Base-by-base conservation (phyloP, 2,888 invertebrate species). In the Toxonevra muliebris region DNA sequence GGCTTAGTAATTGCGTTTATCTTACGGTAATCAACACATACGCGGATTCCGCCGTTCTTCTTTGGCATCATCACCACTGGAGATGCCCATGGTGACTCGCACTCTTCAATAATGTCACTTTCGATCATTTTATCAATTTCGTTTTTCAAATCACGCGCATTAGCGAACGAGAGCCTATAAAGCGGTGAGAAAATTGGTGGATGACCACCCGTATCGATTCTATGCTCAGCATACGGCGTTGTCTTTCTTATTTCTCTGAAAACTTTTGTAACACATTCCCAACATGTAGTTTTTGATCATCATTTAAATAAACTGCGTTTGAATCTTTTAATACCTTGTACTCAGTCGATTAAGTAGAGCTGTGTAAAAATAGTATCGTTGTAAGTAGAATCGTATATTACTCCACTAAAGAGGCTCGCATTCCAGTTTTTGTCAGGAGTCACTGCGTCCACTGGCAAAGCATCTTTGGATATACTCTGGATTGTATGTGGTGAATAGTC, bases 1-100 rank as follows among this genome's bases (percentile, higher is more conserved):
- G 41, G 41, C 12, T 58, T 41, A n/a, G 58, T 58, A 12, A 40
- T 58, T 4, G 41, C 41, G n/a, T 58, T 58, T 10, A 58, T n/a
- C 4, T 40, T 40, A 8, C 58, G 80, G 76, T 17, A 54, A n/a
- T 45, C 59, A 8, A 61, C 40, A 7, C 55, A 64, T 11, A 48
- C 57, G 8, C 57, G 55, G n/a, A 55, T 4, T 12, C 57, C 64
- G 20, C 58, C 52, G 30, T 9, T 52, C 19, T 50, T 50, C 30
- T 52, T 61, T 10, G 63, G 55, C 12, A 48, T 45, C 42, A 63
- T 63, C 5, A 63, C 48, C 7, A 65, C 65, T 15, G 65, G 58
- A 5, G 58, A 57, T 40, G 65, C n/a, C 17, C 58, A 43, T 5
- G 58, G 41, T 40, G 58, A 58, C 13, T 58, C 58, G 10, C n/a